Evolutionary conservation across 2,797 vertebrate genomes (phyloP), one percentile per base, ranked within the genome.

Genomic region (Vultur gryphus): DNA sequence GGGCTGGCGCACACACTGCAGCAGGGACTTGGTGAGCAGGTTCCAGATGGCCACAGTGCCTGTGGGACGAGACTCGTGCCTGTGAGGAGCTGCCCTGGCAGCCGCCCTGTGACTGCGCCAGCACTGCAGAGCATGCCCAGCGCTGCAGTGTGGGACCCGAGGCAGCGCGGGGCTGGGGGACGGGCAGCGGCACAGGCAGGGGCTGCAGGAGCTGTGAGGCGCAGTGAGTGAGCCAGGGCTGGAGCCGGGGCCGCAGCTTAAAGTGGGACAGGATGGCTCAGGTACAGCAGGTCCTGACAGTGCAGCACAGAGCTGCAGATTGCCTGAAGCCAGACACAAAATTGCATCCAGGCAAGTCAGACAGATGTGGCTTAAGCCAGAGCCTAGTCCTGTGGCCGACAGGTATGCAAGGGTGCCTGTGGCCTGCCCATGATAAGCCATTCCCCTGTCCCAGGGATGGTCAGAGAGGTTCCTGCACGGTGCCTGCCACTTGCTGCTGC

Each of bases 31-130:
- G 2, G 98, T 98, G 81, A 97, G 95, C 90, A 99, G 98, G 96
- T 99, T 98, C 99, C 99, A 99, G 49, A 99, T 94, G 13, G 99
- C 99, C 37, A 99, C 99, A 0, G 98, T 96, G 82, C 99, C 99
- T 99, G 90, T 7, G 29, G 64, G 54, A 84, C 6, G 33, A 76
- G 77, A 78, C 6, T 5, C 2, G 5, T 1, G 23, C 12, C 31
- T 16, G 0, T 93, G 18, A 75, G 62, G 51, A 44, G 44, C 80
- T 20, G 55, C 46, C 21, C 21, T 5, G 3, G 8, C 23, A 33
- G 31, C 44, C 18, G 49, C 64, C 26, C 69, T 1, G 6, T 0
- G 6, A 2, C 2, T 8, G 17, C 0, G 0, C 26, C 19, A 16
- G 29, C 2, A 5, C 11, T 3, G 4, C 46, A 16, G 33, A 29